These are phyloP conservation scores for Amphipoea oculea DNA, from an alignment of 2,888 invertebrate species.

Conservation along the genomic window DNA sequence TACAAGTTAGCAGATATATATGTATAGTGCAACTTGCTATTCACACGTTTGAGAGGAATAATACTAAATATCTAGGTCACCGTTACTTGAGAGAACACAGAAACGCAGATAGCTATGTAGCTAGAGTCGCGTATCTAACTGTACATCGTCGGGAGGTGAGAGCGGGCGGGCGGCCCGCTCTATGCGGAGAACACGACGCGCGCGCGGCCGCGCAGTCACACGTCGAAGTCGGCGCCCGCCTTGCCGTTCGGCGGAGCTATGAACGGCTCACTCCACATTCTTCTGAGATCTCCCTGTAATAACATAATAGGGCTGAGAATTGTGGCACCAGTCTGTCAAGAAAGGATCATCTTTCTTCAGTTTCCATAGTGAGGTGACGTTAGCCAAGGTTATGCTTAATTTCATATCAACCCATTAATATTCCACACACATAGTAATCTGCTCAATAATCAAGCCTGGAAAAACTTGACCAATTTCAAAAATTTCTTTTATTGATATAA, in stretches of 20 bases:
- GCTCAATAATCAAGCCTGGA: neutral
- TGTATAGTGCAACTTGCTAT: slow-evolving; percentile 58
- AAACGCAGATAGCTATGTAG: slow-evolving; percentile 44
- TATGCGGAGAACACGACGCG: slow-evolving; percentile 39
- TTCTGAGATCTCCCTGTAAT: slow-evolving; percentile 96
- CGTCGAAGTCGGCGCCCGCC: slow-evolving; percentile 87
- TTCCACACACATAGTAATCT: neutral
- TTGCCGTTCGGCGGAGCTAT: slow-evolving; percentile 95
- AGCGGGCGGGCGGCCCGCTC: slow-evolving; percentile 27
- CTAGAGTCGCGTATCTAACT: slow-evolving; percentile 50
- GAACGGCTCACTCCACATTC: slow-evolving; percentile 99
- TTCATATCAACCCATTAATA: neutral
- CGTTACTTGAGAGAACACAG: slow-evolving; percentile 49
- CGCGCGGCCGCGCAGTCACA: slow-evolving; percentile 77
- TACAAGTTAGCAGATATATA: slow-evolving; percentile 60
- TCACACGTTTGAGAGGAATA: slow-evolving; percentile 53
- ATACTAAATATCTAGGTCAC: slow-evolving; percentile 57
- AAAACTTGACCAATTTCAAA: too few species aligned
- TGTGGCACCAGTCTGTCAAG: neutral
- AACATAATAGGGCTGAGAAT: neutral
- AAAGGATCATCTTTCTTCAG: neutral
- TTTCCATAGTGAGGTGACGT: neutral
- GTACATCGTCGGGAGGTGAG: slow-evolving; percentile 34
- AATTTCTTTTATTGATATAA: neutral
- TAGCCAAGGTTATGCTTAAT: neutral